A percentile compares a stretch with the other conserved stretches of the same genome.
phyloP scores from a whole-genome alignment of 2,888 invertebrate species.

The Chorisops tibialis region DNA sequence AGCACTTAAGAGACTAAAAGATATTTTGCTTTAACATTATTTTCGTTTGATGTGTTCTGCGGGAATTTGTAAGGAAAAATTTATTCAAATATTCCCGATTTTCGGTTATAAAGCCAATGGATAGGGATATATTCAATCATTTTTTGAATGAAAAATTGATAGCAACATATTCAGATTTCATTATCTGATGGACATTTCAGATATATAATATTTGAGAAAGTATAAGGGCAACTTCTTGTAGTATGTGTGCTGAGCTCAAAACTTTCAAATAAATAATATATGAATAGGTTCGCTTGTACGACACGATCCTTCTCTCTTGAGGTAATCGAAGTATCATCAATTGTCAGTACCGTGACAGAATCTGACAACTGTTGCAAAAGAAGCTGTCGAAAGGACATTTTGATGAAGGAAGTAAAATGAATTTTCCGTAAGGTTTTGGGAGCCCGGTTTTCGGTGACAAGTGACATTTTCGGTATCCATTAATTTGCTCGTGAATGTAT shows the following conservation, averaged over 20 bases:
- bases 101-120: no score
- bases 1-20: no score
- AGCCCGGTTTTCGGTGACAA: no score
- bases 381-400: constrained; percentile 2
- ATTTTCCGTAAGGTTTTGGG: not conserved
- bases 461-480: no score
- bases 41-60: no score
- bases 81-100: no score
- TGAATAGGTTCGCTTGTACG: not conserved
- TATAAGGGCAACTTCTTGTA: not conserved
- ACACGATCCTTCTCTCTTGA: not conserved
- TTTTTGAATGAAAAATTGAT: constrained; percentile 1
- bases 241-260: not conserved
- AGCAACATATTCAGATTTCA: not conserved
- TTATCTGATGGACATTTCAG: not conserved
- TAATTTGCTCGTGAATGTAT: no score
- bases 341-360: constrained; percentile 5
- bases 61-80: no score
- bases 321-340: constrained; percentile 25
- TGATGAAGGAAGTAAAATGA: constrained; percentile 10
- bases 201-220: not conserved
- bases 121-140: not conserved
- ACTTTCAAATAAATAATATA: not conserved
- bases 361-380: constrained; percentile 15
- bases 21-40: no score